Conservation (phyloP, 2,113 vertebrate genomes). For the Megaceryle maxima region DNA sequence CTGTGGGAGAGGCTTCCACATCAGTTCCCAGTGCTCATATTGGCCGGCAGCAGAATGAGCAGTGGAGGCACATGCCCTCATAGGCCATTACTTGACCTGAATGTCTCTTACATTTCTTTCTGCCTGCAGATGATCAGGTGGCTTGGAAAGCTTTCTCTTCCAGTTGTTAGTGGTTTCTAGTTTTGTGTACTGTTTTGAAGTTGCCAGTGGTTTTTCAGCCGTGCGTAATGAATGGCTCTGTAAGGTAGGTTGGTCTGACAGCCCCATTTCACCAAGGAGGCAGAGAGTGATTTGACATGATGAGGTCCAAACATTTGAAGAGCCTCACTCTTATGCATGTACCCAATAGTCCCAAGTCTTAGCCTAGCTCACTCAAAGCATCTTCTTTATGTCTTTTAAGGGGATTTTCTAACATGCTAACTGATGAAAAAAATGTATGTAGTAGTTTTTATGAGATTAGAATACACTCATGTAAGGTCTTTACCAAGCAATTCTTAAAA, state of each 20-base stretch:
- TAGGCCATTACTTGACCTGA: not conserved
- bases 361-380: not conserved
- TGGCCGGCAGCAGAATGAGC: not conserved
- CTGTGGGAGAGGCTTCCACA: not conserved
- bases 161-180: not conserved
- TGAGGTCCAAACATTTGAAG: not conserved
- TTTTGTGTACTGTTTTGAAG: not conserved
- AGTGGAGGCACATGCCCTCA: fast-evolving
- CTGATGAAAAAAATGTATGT: not conserved
- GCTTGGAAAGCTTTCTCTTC: not conserved
- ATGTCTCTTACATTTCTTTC: not conserved
- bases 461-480: not conserved
- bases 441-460: not conserved
- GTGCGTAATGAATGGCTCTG: not conserved
- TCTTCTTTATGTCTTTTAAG: not conserved
- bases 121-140: not conserved
- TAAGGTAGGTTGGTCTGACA: not conserved
- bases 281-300: not conserved
- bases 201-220: not conserved
- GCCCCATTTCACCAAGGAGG: not conserved
- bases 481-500: not conserved
- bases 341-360: not conserved
- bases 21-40: fast-evolving
- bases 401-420: not conserved
- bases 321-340: fast-evolving